These are phyloP conservation scores for Spilarctia lutea DNA, from an alignment of 2,888 invertebrate genomes.

Conservation along the genomic window DNA sequence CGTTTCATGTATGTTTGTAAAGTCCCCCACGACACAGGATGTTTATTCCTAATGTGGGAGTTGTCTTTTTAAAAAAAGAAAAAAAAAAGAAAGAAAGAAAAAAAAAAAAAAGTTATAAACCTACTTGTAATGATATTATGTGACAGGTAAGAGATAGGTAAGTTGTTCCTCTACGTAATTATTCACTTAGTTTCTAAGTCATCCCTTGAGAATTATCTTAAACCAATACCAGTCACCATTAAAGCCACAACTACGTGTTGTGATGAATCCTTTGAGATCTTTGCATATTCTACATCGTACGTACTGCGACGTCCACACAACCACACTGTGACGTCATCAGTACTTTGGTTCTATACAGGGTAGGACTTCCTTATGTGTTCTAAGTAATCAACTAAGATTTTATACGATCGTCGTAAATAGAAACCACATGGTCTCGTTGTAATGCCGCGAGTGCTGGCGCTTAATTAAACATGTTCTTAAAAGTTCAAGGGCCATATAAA, in stretches of 20 bases:
- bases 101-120: no score
- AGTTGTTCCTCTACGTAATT: background rate
- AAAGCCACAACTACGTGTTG: background rate
- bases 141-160: background rate
- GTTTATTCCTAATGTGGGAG: no score
- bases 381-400: background rate
- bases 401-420: background rate
- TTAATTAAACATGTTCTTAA: slow-evolving; percentile 44
- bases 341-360: background rate
- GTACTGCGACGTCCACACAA: background rate
- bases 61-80: no score
- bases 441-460: slow-evolving; percentile 32
- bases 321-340: background rate
- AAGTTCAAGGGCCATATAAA: slow-evolving; percentile 38
- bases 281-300: background rate
- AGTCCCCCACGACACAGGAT: no score
- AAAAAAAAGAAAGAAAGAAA: no score
- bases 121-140: background rate
- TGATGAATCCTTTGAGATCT: background rate
- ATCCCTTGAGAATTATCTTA: background rate
- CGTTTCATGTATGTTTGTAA: no score
- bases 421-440: slow-evolving; percentile 32
- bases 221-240: background rate
- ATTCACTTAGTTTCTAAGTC: background rate
- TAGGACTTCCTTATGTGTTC: background rate